Conservation (phyloP, 2,113 vertebrate species). For the Atractosteus spatula region DNA sequence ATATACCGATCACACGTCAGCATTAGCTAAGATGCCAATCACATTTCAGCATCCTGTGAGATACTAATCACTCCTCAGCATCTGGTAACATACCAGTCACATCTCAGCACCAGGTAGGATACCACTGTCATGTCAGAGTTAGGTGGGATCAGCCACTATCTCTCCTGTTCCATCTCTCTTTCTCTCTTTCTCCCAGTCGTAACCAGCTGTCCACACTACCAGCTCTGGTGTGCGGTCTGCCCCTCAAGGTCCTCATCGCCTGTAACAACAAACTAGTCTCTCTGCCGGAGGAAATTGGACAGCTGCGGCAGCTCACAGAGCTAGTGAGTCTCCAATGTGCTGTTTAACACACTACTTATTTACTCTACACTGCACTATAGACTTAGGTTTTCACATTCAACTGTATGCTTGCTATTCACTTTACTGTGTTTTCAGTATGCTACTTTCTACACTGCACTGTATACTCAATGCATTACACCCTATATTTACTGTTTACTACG, state of each 20-base stretch:
- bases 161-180: not conserved
- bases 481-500: not conserved
- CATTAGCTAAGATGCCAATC: too few relatives aligned
- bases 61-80: too few relatives aligned
- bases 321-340: constrained; percentile 70
- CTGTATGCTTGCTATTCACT: not conserved
- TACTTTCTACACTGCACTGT: not conserved
- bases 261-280: constrained; percentile 95
- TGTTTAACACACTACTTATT: not conserved
- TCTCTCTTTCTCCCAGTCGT: constrained; percentile 67
- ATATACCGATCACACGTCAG: too few relatives aligned
- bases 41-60: too few relatives aligned
- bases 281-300: constrained; percentile 90
- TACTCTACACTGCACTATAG: not conserved
- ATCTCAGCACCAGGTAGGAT: too few relatives aligned
- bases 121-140: too few relatives aligned
- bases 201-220: constrained; percentile 91
- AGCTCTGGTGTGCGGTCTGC: constrained; percentile 81
- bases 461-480: not conserved
- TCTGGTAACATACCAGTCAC: too few relatives aligned
- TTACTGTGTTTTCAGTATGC: not conserved
- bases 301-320: constrained; percentile 84
- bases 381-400: not conserved
- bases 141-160: too few relatives aligned
- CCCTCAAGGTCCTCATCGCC: constrained; percentile 91